Evolutionary conservation across 2,797 vertebrate species (phyloP), one percentile per base, ranked within the genome.

Genomic region (Hyperoplus immaculatus): DNA sequence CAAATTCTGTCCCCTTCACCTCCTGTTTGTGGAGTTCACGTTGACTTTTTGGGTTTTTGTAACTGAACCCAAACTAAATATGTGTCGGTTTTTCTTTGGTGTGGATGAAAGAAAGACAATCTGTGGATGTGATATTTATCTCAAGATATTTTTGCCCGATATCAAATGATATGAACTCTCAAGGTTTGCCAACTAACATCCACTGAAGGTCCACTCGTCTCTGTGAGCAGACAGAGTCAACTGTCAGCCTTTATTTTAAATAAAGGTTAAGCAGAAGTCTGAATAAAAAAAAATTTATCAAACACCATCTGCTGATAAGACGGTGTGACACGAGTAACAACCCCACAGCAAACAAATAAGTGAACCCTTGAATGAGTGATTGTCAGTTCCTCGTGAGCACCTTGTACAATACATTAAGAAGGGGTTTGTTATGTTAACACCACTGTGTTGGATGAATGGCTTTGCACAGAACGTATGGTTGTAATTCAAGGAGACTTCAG

Each of bases 21-120:
- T 61, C 9, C 8, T 47, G 5, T 51, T 45, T 38, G 6, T 6
- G 4, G 29, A 47, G 58, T 55, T 49, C 21, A 18, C 51, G 29
- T 11, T 72, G 68, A 61, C 6, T 42, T 81, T 57, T 12, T 29
- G 29, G 49, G 15, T 21, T 2, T 64, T 69, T 50, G n/a, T 46
- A 41, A 39, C 6, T n/a, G 50, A 41, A 41, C 56, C 42, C 42
- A 1, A 45, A 43, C 46, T n/a, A 66, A 66, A 29, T n/a, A 13
- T 36, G 36, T 46, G 1, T 5, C 29, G 5, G n/a, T 12, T 11
- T 55, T 5, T 43, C 15, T 41, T 18, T n/a, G 13, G 3, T 16
- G 49, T 11, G 10, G 14, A 42, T 21, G 10, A 65, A 55, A 42
- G 29, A 29, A 53, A 59, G 43, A 54, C 15, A 21, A 36, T 46